These are phyloP conservation scores for Panurus biarmicus DNA, from an alignment of 2,113 vertebrate species.

Conservation along the genomic window DNA sequence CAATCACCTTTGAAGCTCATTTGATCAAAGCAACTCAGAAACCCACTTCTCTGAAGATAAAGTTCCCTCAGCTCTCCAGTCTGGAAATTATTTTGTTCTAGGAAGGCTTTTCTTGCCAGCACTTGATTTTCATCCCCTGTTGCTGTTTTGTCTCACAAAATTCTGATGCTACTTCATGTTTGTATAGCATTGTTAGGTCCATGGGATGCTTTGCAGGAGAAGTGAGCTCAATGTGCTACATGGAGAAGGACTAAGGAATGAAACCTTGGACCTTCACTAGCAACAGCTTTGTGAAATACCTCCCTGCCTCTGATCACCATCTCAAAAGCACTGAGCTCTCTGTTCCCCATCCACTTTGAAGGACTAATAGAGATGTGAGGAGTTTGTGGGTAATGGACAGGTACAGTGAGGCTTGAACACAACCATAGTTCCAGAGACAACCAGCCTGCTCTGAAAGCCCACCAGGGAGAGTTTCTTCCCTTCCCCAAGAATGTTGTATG, in stretches of 20 bases:
- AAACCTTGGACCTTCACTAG: not conserved
- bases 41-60: not conserved
- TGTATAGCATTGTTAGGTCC: not conserved
- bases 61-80: not conserved
- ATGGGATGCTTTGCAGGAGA: not conserved
- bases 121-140: not conserved
- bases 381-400: not conserved
- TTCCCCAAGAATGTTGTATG: not conserved
- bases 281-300: not conserved
- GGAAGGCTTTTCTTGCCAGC: not conserved
- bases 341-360: not conserved
- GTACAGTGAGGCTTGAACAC: not conserved
- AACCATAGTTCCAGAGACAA: not conserved
- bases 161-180: not conserved
- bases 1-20: slow-evolving; percentile 34
- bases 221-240: not conserved
- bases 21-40: slow-evolving; percentile 26
- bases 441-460: not conserved
- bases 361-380: not conserved
- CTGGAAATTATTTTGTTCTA: slow-evolving; percentile 3
- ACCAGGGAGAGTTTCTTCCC: not conserved
- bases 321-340: not conserved
- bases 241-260: not conserved
- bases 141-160: not conserved
- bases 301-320: not conserved